A percentile compares a stretch with the other conserved stretches of the same genome.
Evolutionary conservation across 2,113 vertebrate genomes (phyloP).

Genomic region (Chlorodrepanis virens): DNA sequence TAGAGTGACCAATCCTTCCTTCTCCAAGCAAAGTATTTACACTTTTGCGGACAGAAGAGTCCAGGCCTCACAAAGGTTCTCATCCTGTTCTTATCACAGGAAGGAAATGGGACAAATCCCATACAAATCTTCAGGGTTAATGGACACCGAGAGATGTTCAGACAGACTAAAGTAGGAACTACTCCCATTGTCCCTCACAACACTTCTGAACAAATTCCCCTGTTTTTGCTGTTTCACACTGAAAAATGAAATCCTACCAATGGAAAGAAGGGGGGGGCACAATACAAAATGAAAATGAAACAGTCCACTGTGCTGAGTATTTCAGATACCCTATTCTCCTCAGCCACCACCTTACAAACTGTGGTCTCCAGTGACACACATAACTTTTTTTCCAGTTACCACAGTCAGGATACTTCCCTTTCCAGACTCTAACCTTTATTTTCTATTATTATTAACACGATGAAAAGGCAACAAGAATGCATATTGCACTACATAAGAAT

Average conservation of each 20-base stretch:
- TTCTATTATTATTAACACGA: not conserved
- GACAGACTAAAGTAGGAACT: not conserved
- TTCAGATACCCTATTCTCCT: not conserved
- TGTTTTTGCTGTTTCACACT: not conserved
- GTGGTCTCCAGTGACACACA: not conserved
- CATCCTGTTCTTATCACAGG: not conserved
- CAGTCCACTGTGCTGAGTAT: not conserved
- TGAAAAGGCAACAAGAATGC: not conserved
- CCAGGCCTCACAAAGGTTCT: not conserved
- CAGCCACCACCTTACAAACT: not conserved
- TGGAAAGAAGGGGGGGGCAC: not conserved
- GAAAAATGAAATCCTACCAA: not conserved
- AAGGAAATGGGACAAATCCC: not conserved
- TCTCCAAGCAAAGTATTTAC: not conserved
- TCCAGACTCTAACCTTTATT: not conserved
- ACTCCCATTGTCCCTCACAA: not conserved
- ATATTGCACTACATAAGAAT: not conserved
- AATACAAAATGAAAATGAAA: not conserved
- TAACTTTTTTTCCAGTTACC: not conserved
- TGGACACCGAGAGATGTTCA: rapidly evolving
- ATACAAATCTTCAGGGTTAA: not conserved
- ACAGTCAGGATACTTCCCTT: not conserved
- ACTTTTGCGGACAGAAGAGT: rapidly evolving
- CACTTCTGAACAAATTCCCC: not conserved
- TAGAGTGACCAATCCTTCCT: not conserved